Base-by-base conservation (phyloP, 1,140 invertebrate genomes). In the Rhagoletis pomonella region DNA sequence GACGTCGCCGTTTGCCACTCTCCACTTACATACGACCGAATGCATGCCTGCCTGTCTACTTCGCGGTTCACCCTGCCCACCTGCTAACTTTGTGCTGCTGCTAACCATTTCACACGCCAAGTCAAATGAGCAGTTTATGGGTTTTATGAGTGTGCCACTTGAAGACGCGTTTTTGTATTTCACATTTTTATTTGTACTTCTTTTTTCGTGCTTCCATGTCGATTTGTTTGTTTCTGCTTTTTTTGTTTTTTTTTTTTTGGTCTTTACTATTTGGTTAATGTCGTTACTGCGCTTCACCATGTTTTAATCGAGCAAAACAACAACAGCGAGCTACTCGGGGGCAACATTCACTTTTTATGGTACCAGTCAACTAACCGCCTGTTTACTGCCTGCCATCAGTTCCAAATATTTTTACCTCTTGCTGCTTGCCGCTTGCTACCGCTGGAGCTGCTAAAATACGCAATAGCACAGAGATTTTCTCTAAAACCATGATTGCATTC, bases 101-200 rank as follows among this genome's bases (percentile, higher is more conserved):
- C 73, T 81, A 81, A 81, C 73, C 73, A 81, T 81, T 81, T 81
- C 58, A 65, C 85, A 86, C 85, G 85, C 62, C 85, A 65, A 65
- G 58, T 65, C 58, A 86, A 86, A 86, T 86, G 85, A 86, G 58
- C 62, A 86, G 85, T 86, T 86, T 86, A 86, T 86, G 85, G 62
- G 85, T 86, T 86, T 60, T 86, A 65, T 86, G 85, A 60, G 58
- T 62, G 85, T 65, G 85, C 85, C 58, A 86, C 85, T 86, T 65
- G 85, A 86, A 86, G 85, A 86, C 85, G 85, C 85, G 58, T 65
- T 81, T 81, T 81, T 81, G 73, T 81, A 50, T 81, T 86, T 86
- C 62, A 86, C 58, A 86, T 62, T 86, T 86, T 86, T 86, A 65
- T 86, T 86, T 86, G 85, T 62, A 39, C 39, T 50, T 62, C 85